phyloP scores from a whole-genome alignment of 1,140 invertebrate genomes.

The Calliphora vicina region DNA sequence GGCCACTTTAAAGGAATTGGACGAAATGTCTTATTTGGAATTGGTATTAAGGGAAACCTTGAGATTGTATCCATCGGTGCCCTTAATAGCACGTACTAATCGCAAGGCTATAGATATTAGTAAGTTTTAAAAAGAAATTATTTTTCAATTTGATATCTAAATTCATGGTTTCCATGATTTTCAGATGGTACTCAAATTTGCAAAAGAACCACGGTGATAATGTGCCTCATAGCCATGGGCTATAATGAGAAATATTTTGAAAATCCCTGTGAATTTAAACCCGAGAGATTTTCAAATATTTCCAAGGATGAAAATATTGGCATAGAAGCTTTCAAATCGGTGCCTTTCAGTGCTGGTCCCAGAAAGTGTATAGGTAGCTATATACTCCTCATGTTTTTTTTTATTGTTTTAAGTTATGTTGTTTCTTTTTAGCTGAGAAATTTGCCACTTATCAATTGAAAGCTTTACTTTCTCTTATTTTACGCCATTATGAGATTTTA shows the following conservation, averaged over 20 bases:
- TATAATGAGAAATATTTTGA: constrained; percentile 68
- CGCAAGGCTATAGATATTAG: constrained; percentile 69
- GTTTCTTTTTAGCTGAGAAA: constrained; percentile 51
- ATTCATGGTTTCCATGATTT: not conserved
- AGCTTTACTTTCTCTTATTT: constrained; percentile 59
- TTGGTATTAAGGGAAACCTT: constrained; percentile 74
- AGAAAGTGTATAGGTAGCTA: constrained; percentile 54
- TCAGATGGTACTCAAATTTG: constrained; percentile 55
- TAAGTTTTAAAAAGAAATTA: constrained; percentile 50
- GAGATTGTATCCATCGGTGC: constrained; percentile 77
- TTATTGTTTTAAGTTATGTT: not conserved
- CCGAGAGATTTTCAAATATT: constrained; percentile 72
- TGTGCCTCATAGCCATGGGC: constrained; percentile 59
- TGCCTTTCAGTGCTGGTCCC: constrained; percentile 68
- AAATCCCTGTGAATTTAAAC: constrained; percentile 78
- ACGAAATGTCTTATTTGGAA: constrained; percentile 73
- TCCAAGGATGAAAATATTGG: constrained; percentile 27
- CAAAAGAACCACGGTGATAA: constrained; percentile 55
- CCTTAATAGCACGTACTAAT: constrained; percentile 71
- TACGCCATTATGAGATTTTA: constrained; percentile 58
- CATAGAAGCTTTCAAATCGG: constrained; percentile 64
- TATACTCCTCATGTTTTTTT: not conserved
- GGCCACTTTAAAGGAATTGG: constrained; percentile 59
- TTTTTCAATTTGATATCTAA: not conserved
- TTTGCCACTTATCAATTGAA: constrained; percentile 65